phyloP scores from a whole-genome alignment of 2,797 vertebrate species.

The Pyrocephalus nanus region DNA sequence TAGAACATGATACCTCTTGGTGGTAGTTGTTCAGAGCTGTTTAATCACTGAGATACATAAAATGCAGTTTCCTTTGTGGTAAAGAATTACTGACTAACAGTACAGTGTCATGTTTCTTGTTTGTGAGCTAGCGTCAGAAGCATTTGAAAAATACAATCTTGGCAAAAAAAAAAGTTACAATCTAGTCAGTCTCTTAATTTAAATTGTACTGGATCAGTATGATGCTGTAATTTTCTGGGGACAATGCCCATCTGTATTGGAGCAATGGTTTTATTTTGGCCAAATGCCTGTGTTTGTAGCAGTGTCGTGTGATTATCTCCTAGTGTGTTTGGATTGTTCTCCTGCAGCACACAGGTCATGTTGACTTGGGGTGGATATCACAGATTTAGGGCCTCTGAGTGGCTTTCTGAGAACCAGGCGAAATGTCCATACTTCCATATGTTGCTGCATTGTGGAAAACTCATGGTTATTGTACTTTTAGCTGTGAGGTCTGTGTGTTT shows the following conservation, averaged over 20 bases:
- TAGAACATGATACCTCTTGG: not conserved
- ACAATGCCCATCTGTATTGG: not conserved
- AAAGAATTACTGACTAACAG: not conserved
- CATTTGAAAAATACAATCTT: not conserved
- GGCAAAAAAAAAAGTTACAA: not conserved
- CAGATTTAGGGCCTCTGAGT: not conserved
- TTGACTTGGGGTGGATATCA: not conserved
- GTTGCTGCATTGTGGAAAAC: not conserved
- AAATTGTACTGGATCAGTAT: not conserved
- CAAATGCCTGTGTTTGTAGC: not conserved
- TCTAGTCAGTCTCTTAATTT: not conserved
- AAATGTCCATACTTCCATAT: not conserved
- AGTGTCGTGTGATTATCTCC: not conserved
- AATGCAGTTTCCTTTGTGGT: not conserved
- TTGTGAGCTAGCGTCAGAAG: not conserved
- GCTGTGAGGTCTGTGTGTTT: not conserved
- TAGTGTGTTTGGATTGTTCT: not conserved
- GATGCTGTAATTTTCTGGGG: not conserved
- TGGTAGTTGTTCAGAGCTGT: not conserved
- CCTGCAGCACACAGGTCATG: not conserved
- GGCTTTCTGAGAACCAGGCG: not conserved
- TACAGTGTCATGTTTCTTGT: not conserved
- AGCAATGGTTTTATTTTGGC: slow-evolving; percentile 3
- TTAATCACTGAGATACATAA: not conserved
- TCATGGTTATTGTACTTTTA: not conserved